phyloP scores from a whole-genome alignment of 2,113 vertebrate species.

The Leptobrachium ailaonicum region DNA sequence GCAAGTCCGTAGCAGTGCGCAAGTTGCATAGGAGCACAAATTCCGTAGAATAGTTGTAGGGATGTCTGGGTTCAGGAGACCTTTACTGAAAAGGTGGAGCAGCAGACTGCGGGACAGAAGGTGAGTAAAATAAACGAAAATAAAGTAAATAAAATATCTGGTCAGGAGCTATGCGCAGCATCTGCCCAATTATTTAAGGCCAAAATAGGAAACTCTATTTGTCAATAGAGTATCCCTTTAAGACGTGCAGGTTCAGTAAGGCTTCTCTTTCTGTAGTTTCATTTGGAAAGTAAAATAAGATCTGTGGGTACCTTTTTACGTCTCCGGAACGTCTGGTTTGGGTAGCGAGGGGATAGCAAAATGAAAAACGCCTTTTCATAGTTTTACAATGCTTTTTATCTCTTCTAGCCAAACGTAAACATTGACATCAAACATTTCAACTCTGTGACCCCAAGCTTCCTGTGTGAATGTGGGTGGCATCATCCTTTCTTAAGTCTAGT shows the following conservation, averaged over 20 bases:
- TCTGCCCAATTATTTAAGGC: no score
- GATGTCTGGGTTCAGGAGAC: no score
- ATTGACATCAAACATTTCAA: neutral
- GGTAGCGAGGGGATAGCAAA: constrained; percentile 31
- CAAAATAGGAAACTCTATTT: no score
- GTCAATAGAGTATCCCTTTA: no score
- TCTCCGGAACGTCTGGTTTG: constrained; percentile 28
- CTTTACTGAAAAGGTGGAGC: no score
- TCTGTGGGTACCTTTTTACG: neutral
- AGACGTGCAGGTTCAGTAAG: neutral
- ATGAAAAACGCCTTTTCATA: constrained; percentile 4
- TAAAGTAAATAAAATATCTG: no score
- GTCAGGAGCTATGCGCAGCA: no score
- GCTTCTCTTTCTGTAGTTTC: neutral
- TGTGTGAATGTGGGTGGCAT: constrained; percentile 34
- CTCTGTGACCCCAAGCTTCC: constrained; percentile 42
- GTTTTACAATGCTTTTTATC: neutral
- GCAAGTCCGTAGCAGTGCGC: no score
- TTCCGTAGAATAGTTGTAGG: no score
- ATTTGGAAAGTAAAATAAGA: constrained; percentile 1
- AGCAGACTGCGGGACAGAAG: no score
- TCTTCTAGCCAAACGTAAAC: constrained; percentile 12
- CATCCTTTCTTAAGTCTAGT: constrained; percentile 18
- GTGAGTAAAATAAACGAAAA: no score
- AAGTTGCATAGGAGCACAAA: no score